phyloP scores from a whole-genome alignment of 2,888 invertebrate genomes.

The Yponomeuta sedellus region DNA sequence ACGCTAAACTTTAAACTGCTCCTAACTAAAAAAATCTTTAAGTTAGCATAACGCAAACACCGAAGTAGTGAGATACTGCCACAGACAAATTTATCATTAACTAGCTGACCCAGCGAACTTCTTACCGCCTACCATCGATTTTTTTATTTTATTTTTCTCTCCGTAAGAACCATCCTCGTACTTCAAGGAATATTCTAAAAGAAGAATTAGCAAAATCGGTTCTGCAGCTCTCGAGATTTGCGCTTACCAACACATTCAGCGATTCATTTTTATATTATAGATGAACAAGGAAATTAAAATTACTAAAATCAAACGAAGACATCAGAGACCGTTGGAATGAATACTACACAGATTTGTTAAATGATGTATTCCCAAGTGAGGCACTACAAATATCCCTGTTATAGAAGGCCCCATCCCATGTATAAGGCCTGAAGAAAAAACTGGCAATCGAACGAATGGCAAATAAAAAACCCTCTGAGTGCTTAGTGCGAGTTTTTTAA shows the following conservation, averaged over 20 bases:
- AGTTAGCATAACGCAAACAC: slow-evolving; percentile 18
- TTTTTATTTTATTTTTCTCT: no score
- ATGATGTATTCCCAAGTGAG: slow-evolving; percentile 13
- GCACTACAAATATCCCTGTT: background rate
- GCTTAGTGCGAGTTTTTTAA: no score
- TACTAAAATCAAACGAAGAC: slow-evolving; percentile 17
- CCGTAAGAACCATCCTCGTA: no score
- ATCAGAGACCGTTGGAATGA: slow-evolving; percentile 18
- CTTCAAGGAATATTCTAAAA: no score
- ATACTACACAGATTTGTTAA: slow-evolving; percentile 12
- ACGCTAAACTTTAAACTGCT: slow-evolving; percentile 19
- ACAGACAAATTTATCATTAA: slow-evolving; percentile 21
- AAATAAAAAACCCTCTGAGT: slow-evolving; percentile 9
- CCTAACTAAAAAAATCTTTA: slow-evolving; percentile 20
- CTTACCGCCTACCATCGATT: no score
- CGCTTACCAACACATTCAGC: no score
- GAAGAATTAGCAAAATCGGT: no score
- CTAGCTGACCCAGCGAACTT: no score
- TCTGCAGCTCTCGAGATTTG: no score
- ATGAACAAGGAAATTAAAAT: slow-evolving; percentile 15
- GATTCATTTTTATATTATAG: no score
- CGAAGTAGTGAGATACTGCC: slow-evolving; percentile 3
- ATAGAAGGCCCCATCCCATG: background rate
- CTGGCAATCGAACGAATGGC: background rate
- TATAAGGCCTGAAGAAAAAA: slow-evolving; percentile 1